Evolutionary conservation across 2,888 invertebrate genomes (phyloP).

Genomic region (Sarcophaga variegata): DNA sequence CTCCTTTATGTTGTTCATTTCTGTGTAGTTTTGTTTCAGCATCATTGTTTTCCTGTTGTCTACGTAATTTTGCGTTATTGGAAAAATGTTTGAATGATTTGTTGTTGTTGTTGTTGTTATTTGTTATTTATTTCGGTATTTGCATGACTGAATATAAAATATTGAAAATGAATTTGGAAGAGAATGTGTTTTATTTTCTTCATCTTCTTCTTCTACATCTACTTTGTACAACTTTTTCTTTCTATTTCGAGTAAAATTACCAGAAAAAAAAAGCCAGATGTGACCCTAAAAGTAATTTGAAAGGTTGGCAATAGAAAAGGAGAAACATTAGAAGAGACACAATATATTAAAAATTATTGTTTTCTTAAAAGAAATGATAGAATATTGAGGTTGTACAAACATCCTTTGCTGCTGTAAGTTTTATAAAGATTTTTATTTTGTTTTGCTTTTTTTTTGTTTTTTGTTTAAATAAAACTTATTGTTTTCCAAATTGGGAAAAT

Average conservation of each 20-base stretch:
- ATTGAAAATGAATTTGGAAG: constrained; percentile 56
- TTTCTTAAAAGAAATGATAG: neutral
- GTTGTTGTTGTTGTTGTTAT: neutral
- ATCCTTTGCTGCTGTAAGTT: neutral
- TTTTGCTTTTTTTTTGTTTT: no score
- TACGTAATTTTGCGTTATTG: constrained; percentile 31
- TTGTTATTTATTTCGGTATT: constrained; percentile 64
- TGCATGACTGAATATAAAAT: constrained; percentile 61
- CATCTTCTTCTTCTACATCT: neutral
- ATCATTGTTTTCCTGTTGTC: constrained; percentile 39
- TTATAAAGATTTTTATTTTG: no score
- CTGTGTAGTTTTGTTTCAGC: constrained; percentile 1
- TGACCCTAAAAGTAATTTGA: constrained; percentile 21
- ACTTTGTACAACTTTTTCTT: neutral
- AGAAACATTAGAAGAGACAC: neutral
- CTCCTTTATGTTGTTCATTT: neutral
- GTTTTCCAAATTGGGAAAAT: no score
- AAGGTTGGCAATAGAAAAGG: neutral
- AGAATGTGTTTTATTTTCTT: neutral
- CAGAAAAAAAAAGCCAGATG: constrained; percentile 35
- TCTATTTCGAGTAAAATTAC: constrained; percentile 1
- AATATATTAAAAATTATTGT: constrained; percentile 6
- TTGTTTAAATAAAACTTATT: no score
- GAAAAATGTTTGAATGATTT: constrained; percentile 33
- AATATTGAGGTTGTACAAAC: constrained; percentile 2